Conservation (phyloP, 2,888 invertebrate genomes). For the Drosophila demipolita region DNA sequence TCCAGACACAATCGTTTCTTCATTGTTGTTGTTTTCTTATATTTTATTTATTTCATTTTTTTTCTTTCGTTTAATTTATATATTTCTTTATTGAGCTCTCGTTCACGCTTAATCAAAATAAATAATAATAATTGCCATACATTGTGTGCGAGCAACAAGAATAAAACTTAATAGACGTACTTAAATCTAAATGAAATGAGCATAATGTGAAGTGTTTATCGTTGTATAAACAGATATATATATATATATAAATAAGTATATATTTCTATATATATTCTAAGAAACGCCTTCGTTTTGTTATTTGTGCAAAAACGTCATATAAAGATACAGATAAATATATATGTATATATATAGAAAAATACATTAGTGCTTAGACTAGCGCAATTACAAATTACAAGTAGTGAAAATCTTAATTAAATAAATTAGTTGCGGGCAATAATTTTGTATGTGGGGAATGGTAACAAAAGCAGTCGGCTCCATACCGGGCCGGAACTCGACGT, state of each 20-base stretch:
- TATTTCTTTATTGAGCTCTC: constrained; percentile 69
- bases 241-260: constrained; percentile 1
- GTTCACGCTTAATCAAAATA: constrained; percentile 74
- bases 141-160: constrained; percentile 60
- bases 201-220: constrained; percentile 26
- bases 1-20: constrained; percentile 42
- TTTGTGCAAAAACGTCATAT: constrained; percentile 72
- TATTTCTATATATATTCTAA: not conserved
- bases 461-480: constrained; percentile 62
- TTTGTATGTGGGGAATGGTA: constrained; percentile 78
- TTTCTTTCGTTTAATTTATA: not conserved
- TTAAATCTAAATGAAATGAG: constrained; percentile 45
- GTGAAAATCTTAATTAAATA: constrained; percentile 80
- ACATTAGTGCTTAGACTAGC: constrained; percentile 38
- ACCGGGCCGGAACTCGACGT: constrained; percentile 54
- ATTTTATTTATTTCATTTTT: constrained; percentile 31
- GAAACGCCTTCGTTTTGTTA: constrained; percentile 50
- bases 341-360: constrained; percentile 16
- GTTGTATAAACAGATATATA: constrained; percentile 10
- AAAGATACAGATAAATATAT: not conserved
- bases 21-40: constrained; percentile 26
- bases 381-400: constrained; percentile 54
- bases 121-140: constrained; percentile 72
- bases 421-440: constrained; percentile 71
- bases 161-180: constrained; percentile 52